Base-by-base conservation (phyloP, 2,113 vertebrate species). In the Rhinolophus sinicus region DNA sequence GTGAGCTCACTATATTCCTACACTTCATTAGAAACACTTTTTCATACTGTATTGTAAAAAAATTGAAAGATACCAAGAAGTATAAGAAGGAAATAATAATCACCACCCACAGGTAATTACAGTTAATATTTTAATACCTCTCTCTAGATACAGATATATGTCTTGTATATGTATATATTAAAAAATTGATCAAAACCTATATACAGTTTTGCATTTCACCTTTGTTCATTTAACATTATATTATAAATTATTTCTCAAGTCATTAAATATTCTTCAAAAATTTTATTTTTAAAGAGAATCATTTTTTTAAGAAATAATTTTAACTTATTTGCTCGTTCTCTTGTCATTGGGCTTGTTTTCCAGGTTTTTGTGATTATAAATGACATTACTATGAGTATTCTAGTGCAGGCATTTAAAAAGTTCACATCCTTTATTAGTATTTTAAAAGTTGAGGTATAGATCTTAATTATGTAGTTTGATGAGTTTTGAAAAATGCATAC, bases 161-260 rank as follows among this genome's bases (percentile, higher is more conserved):
- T 38, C 56, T 81, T 70, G 28, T 60, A 22, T 47, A 50, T 60
- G 6, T 54, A 9, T 64, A 14, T 44, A 44, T n/a, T 58, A 26
- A n/a, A 82, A 95, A 67, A 56, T 58, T 56, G 33, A 58, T 75
- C 19, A 65, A 8, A 70, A 35, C 22, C 47, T 47, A 72, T 47
- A 35, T 33, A 56, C 8, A 86, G 47, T 35, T 82, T 56, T 88
- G 7, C 33, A 28, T 93, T 88, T 52, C 56, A 12, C 50, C 30
- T 81, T 83, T 83, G 60, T 88, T 93, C 58, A 95, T 60, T 83
- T 93, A 77, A 54, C 22, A 89, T 28, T 65, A 76, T 82, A 89
- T 28, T 65, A 76, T 82, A 28, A 75, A 75, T 40, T 88, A 81
- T 64, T 88, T 82, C 26, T 88, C 69, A 76, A 88, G 33, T 11